Percentiles rank a stretch among this genome's conserved stretches.
Evolutionary conservation across 2,888 invertebrate genomes (phyloP).

Genomic region (Smittia sp.): DNA sequence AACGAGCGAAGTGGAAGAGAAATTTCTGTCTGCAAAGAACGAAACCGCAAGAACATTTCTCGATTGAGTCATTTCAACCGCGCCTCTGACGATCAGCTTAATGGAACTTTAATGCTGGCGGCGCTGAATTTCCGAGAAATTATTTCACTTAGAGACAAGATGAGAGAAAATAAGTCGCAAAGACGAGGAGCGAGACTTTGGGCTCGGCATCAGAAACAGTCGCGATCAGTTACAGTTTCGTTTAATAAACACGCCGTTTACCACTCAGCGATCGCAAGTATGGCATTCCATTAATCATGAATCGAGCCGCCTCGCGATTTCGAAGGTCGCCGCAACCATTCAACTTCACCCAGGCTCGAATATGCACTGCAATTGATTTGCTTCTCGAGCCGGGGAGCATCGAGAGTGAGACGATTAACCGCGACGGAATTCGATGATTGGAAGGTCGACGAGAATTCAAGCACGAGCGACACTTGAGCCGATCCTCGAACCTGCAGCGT

Average conservation of each 20-base stretch:
- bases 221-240: not conserved
- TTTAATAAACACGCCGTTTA: not conserved
- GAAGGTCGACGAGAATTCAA: not conserved
- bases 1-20: not conserved
- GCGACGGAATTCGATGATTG: not conserved
- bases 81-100: not conserved
- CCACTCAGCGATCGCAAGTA: not conserved
- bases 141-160: not conserved
- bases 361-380: constrained; percentile 2
- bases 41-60: not conserved
- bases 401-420: not conserved
- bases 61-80: not conserved
- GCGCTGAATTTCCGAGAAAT: not conserved
- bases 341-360: not conserved
- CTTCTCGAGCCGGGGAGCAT: not conserved
- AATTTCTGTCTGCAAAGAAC: not conserved
- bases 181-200: not conserved
- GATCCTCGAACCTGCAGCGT: not conserved
- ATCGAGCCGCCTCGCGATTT: not conserved
- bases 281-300: not conserved
- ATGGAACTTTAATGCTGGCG: not conserved
- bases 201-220: not conserved
- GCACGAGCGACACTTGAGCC: not conserved
- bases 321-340: constrained; percentile 8
- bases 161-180: not conserved